Base-by-base conservation (phyloP, 2,888 invertebrate species). In the Choristoneura rosaceana region DNA sequence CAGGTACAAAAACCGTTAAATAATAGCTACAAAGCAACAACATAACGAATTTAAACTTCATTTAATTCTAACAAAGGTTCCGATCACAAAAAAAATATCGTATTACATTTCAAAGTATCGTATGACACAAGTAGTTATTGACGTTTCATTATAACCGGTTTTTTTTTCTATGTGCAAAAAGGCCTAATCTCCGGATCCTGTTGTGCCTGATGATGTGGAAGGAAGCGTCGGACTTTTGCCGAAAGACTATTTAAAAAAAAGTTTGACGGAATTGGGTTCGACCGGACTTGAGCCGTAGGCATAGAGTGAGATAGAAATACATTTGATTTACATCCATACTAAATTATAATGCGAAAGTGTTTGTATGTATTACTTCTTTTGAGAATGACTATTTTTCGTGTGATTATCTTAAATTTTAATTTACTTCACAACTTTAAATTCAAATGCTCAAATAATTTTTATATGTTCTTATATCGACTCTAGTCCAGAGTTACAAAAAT, bases 161-260 rank as follows among this genome's bases (percentile, higher is more conserved):
- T 60, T 74, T 63, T 70, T 70, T 50, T 50, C 41, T 5, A 9
- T 52, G 74, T 77, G 74, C 77, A 78, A 80, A 81, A 81, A 82
- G 77, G 76, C 74, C 80, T 82, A 83, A 86, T 84, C 80, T 81
- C 76, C 77, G 79, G 84, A 82, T 84, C 85, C 82, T 82, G 84
- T 82, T 80, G 76, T 76, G 79, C 76, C 81, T 81, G 80, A 86
- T 88, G 82, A 84, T 80, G 85, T 84, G 87, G 84, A 88, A 87
- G 80, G 74, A 74, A 71, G 67, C 82, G 84, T 80, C 84, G 85
- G 81, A 79, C 81, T 76, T 76, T 81, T 79, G 78, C 77, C 79
- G 78, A 75, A 74, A n/a, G 47, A 12, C n/a, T n/a, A n/a, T 64
- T 62, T 45, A 47, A 65, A 73, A 61, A 61, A 61, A 62, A 62